Percentiles rank a stretch among this genome's conserved stretches.
Evolutionary conservation across 1,140 invertebrate species (phyloP).

Genomic region (Gryon sp.): DNA sequence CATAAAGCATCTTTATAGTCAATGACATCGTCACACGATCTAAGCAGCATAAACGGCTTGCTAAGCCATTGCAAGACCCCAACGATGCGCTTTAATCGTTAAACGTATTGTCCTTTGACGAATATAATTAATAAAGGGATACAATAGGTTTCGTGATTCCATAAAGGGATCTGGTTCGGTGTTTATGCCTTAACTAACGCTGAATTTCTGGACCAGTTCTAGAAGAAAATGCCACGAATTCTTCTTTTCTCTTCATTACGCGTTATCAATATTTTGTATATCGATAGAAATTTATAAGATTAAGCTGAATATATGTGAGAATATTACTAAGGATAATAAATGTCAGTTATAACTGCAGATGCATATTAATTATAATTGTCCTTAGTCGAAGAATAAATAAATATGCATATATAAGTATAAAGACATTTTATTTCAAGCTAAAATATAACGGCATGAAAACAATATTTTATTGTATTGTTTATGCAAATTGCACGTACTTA

Average conservation of each 20-base stretch:
- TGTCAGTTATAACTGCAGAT: constrained; percentile 1
- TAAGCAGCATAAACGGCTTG: constrained; percentile 16
- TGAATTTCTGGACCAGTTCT: too few relatives aligned
- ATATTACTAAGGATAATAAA: constrained; percentile 40
- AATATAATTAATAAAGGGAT: constrained; percentile 64
- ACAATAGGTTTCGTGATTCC: constrained; percentile 48
- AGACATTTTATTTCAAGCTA: too few relatives aligned
- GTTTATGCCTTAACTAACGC: constrained; percentile 20
- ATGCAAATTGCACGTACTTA: too few relatives aligned
- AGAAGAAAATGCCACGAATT: too few relatives aligned
- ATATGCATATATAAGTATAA: too few relatives aligned
- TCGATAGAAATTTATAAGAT: too few relatives aligned
- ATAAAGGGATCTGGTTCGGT: constrained; percentile 41
- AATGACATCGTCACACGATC: constrained; percentile 46
- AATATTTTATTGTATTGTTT: too few relatives aligned
- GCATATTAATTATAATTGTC: constrained; percentile 11
- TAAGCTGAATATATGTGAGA: too few relatives aligned
- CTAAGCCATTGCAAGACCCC: constrained; percentile 36
- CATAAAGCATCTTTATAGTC: constrained; percentile 54
- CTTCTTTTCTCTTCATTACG: too few relatives aligned
- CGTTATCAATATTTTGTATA: too few relatives aligned
- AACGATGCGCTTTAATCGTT: constrained; percentile 37
- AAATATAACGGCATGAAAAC: too few relatives aligned
- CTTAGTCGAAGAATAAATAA: too few relatives aligned
- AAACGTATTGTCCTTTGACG: constrained; percentile 52